Evolutionary conservation across 1,140 invertebrate species (phyloP).

Genomic region (Argopecten irradians): DNA sequence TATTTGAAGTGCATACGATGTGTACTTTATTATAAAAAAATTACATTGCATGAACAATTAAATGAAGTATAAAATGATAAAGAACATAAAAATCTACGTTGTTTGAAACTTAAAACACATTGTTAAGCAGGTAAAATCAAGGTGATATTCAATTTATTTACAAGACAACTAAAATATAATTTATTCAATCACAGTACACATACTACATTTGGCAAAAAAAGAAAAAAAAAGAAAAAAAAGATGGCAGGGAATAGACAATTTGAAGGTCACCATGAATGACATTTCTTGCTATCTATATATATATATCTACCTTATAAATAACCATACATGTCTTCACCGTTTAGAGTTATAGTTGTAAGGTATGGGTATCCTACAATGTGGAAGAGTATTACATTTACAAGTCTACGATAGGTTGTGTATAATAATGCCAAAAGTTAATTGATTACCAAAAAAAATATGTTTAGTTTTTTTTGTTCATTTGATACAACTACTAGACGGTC

Average conservation of each 20-base stretch:
- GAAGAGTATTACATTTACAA: not conserved
- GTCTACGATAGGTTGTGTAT: not conserved
- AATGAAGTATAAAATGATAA: not conserved
- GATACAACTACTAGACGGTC: no score
- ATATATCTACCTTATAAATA: not conserved
- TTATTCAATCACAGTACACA: not conserved
- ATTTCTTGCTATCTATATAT: not conserved
- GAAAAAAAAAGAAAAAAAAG: not conserved
- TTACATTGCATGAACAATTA: not conserved
- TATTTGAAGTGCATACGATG: not conserved
- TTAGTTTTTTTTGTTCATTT: no score
- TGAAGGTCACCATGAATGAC: not conserved
- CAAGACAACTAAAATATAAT: not conserved
- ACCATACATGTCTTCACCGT: not conserved
- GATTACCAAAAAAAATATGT: not conserved
- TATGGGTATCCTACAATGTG: not conserved
- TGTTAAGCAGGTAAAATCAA: conserved; percentile 1
- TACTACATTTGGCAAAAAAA: not conserved
- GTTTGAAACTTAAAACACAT: conserved; percentile 5
- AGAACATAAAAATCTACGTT: conserved; percentile 18
- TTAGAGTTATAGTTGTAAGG: not conserved
- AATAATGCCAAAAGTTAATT: not conserved
- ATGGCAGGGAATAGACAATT: not conserved
- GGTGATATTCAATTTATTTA: not conserved
- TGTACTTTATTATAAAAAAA: not conserved